Evolutionary conservation across 1,140 invertebrate genomes (phyloP), one percentile per base, ranked within the genome.

Genomic region (Trachelipus rathkii): DNA sequence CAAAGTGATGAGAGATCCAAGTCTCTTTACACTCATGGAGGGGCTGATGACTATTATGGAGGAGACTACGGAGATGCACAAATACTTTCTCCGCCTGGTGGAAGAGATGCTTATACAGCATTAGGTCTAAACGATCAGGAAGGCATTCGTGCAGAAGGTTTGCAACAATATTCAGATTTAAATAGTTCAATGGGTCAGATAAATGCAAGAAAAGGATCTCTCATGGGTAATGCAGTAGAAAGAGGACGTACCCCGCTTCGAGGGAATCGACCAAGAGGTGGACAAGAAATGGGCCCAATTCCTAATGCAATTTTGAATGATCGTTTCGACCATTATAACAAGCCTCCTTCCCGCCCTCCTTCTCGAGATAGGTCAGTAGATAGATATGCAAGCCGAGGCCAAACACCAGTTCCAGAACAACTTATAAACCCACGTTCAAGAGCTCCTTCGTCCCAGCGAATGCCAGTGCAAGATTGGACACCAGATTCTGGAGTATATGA

Each of bases 251-350:
- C 79, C 66, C 70, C 72, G 43, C 72, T 44, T 67, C 78, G 78
- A 24, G 77, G 71, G 45, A 77, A 60, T 71, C 81, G 78, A 44
- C 44, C 71, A 33, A 70, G 73, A 9, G 72, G 74, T 13, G 69
- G 75, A 24, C 79, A 82, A 68, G 79, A 81, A 84, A 82, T 86
- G 82, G 86, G 85, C 46, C 84, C 84, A 76, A 86, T 85, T 86
- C 72, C 78, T 1, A 50, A 60, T 19, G 66, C 68, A 44, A 79
- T 81, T 8, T 85, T 90, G 83, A 89, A 87, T 82, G 90, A 91
- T 82, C 89, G 89, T 80, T 90, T 97, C 84, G 95, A 97, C 86
- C 95, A 98, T 84, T 98, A 98, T 84, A 94, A 95, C 85, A 87
- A 92, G 83, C 92, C 93, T 71, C 93, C 93, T 2, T 81, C 94